Evolutionary conservation across 2,113 vertebrate genomes (phyloP).

Genomic region (Odocoileus hemionus): DNA sequence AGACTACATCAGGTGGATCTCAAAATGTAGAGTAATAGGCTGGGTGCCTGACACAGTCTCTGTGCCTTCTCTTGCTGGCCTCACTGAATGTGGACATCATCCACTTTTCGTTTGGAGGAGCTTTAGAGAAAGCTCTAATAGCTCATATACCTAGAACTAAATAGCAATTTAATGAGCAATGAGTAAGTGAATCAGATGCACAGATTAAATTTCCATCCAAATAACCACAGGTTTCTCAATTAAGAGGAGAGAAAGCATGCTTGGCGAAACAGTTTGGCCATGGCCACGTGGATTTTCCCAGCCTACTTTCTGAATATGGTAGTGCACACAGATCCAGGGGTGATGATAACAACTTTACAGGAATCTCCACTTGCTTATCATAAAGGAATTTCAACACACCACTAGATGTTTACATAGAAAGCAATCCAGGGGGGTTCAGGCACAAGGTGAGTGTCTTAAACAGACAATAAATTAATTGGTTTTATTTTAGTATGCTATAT

Average conservation of each 20-base stretch:
- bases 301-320: not conserved
- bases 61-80: not conserved
- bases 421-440: not conserved
- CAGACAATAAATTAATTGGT: not conserved
- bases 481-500: conserved; percentile 4
- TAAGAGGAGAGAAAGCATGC: not conserved
- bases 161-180: conserved; percentile 30
- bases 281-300: not conserved
- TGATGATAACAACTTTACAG: not conserved
- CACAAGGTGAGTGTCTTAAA: not conserved
- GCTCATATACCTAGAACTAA: not conserved
- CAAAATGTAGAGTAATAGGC: not conserved
- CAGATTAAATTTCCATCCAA: conserved; percentile 42
- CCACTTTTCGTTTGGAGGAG: not conserved
- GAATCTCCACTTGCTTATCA: not conserved
- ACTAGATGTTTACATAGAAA: not conserved
- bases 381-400: not conserved
- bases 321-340: not conserved
- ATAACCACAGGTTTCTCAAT: conserved; percentile 18
- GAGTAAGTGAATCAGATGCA: conserved; percentile 44
- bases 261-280: not conserved
- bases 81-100: not conserved
- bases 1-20: not conserved
- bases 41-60: not conserved
- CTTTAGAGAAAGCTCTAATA: not conserved